Conservation (phyloP, 2,113 vertebrate genomes). For the Passer montanus region DNA sequence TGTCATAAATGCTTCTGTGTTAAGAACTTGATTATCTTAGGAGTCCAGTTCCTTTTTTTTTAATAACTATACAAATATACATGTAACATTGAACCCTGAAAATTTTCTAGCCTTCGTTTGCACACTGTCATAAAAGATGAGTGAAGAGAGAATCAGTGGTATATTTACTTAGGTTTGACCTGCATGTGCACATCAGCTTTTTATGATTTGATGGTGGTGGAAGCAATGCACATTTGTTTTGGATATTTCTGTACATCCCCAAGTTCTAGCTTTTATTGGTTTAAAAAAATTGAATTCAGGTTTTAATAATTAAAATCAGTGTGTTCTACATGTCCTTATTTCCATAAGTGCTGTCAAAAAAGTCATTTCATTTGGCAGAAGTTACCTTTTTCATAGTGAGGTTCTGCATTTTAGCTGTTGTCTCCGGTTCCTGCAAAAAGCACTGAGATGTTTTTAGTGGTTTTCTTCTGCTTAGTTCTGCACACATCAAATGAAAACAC, state of each 20-base stretch:
- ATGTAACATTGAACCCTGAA: not conserved
- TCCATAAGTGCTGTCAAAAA: not conserved
- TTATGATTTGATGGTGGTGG: not conserved
- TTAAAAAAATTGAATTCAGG: not conserved
- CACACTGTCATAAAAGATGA: not conserved
- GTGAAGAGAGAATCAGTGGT: not conserved
- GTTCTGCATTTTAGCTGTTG: not conserved
- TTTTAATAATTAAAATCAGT: not conserved
- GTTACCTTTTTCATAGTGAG: not conserved
- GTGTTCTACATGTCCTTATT: not conserved
- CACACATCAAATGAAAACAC: not conserved
- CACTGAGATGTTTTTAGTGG: not conserved
- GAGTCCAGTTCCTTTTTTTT: rapidly evolving
- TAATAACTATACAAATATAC: not conserved
- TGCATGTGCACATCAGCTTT: not conserved
- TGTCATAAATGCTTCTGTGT: not conserved
- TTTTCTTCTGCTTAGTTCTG: not conserved
- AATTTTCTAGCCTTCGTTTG: not conserved
- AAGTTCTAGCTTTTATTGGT: not conserved
- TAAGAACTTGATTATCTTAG: not conserved
- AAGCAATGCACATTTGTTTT: not conserved
- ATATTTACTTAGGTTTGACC: not conserved
- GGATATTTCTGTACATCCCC: not conserved
- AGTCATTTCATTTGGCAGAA: not conserved
- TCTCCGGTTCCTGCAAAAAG: not conserved